These are phyloP conservation scores for Nephotettix cincticeps DNA, from an alignment of 1,140 invertebrate genomes.

Conservation along the genomic window DNA sequence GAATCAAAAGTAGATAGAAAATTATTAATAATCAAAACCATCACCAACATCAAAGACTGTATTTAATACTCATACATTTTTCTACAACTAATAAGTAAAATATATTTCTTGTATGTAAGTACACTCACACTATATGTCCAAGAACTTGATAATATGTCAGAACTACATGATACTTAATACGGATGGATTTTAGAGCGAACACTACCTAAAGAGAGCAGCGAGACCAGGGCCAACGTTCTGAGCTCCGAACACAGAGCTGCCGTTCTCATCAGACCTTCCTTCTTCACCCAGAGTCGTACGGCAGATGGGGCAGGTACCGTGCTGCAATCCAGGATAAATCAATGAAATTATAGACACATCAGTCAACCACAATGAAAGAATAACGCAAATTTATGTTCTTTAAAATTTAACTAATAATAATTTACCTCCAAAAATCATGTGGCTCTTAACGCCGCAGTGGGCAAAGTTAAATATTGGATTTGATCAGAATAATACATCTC, in stretches of 20 bases:
- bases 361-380: not conserved
- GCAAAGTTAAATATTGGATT: not conserved
- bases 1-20: no score
- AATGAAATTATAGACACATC: not conserved
- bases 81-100: no score
- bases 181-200: not conserved
- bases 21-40: no score
- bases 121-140: no score
- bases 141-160: no score
- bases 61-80: no score
- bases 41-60: no score
- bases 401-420: not conserved
- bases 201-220: conserved; percentile 52
- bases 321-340: conserved; percentile 53
- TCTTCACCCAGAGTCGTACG: conserved; percentile 71
- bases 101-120: no score
- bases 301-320: conserved; percentile 95
- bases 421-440: not conserved
- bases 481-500: not conserved
- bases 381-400: not conserved
- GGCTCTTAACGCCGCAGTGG: not conserved
- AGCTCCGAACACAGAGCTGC: conserved; percentile 31
- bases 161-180: no score
- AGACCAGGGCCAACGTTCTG: conserved; percentile 50
- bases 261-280: conserved; percentile 45